Percentiles rank a stretch among this genome's conserved stretches.
Conservation (phyloP, 1,140 invertebrate genomes). For the Diorhabda sublineata region DNA sequence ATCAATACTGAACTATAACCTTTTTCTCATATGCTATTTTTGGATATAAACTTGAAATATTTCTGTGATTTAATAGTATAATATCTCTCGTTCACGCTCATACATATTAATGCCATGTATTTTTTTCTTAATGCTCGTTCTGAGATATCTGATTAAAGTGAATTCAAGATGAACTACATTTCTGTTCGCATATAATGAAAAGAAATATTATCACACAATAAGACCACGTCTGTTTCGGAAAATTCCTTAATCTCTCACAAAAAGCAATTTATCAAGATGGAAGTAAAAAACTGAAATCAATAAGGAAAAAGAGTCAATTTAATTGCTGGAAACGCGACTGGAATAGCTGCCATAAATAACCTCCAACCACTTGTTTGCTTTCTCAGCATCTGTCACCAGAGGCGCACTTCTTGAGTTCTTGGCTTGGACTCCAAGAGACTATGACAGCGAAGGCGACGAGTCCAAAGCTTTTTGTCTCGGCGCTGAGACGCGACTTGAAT, state of each 20-base stretch:
- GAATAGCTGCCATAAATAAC: constrained; percentile 36
- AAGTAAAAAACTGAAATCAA: constrained; percentile 20
- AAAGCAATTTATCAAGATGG: constrained; percentile 7
- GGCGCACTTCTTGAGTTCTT: constrained; percentile 16
- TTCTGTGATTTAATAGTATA: too few relatives aligned
- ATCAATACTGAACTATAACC: too few relatives aligned
- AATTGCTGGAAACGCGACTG: constrained; percentile 31
- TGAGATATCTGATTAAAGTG: too few relatives aligned
- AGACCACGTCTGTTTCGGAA: not conserved
- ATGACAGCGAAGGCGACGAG: not conserved
- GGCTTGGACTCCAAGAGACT: constrained; percentile 16
- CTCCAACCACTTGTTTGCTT: constrained; percentile 37
- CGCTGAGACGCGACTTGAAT: constrained; percentile 24
- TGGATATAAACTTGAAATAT: too few relatives aligned
- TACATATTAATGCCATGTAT: too few relatives aligned
- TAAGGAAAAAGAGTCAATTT: constrained; percentile 29
- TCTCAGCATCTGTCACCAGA: constrained; percentile 32
- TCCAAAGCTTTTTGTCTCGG: constrained; percentile 8
- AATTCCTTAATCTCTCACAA: constrained; percentile 4
- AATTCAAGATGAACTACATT: too few relatives aligned
- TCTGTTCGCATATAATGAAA: not conserved
- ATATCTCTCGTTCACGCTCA: too few relatives aligned
- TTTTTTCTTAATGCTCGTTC: too few relatives aligned
- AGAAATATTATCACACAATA: constrained; percentile 1
- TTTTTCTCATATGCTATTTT: too few relatives aligned